Evolutionary conservation across 2,888 invertebrate genomes (phyloP).

Genomic region (Deilephila porcellus): DNA sequence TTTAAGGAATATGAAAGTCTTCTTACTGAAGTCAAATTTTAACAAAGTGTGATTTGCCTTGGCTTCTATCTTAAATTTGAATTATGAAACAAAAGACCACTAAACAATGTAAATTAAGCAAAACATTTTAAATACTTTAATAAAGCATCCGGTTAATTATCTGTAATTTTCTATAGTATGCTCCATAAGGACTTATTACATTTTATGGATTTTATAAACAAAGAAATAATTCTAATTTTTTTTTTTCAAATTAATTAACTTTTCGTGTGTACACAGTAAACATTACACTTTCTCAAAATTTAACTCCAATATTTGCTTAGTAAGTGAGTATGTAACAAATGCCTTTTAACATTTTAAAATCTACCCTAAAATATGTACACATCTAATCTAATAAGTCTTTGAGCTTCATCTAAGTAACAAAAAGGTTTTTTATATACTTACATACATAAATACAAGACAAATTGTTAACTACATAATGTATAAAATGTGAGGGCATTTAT

Average conservation of each 20-base stretch:
- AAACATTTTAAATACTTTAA: background rate
- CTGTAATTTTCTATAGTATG: too few relatives aligned
- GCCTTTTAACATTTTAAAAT: background rate
- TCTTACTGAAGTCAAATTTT: background rate
- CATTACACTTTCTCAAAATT: background rate
- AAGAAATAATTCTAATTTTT: too few relatives aligned
- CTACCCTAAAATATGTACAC: conserved; percentile 28
- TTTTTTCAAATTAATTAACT: too few relatives aligned
- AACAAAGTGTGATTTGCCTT: background rate
- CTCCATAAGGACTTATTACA: too few relatives aligned
- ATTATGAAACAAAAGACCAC: background rate
- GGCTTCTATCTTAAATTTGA: background rate
- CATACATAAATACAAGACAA: background rate
- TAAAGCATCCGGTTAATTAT: too few relatives aligned
- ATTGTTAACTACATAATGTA: background rate
- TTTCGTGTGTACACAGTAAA: too few relatives aligned
- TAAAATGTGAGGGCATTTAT: background rate
- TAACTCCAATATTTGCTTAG: background rate
- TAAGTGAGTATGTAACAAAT: conserved; percentile 5
- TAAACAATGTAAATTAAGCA: background rate
- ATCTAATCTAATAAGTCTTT: conserved; percentile 28
- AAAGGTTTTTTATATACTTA: background rate
- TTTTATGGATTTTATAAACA: too few relatives aligned
- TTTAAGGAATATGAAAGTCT: background rate
- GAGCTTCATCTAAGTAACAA: conserved; percentile 7